Evolutionary conservation across 1,140 invertebrate species (phyloP), one percentile per base, ranked within the genome.

Genomic region (Brachionus sp.): DNA sequence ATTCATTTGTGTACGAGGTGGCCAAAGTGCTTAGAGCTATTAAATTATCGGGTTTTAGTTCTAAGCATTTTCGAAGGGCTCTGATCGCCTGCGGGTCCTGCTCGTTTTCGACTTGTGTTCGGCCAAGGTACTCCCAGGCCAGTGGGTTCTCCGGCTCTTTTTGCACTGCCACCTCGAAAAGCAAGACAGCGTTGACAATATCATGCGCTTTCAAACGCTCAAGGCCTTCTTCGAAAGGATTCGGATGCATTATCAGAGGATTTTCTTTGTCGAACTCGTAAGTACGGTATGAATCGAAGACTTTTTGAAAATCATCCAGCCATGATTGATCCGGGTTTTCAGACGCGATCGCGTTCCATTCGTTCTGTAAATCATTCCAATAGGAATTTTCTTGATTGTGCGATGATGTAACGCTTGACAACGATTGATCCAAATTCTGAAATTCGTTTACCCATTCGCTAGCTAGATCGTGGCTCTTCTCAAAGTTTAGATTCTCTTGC

Each of bases 1-100:
- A 90, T 87, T 99, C 97, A 90, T 99, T 99, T 3, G 96, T 97
- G 85, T 96, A 97, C 85, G 94, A 95, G 9, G 96, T 94, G 46
- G 96, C 95, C 73, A 98, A 89, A 4, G 94, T 92, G 92, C 98
- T 94, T 23, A 96, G 90, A 0, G 95, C 96, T 66, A 92, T 91
- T 33, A 93, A 87, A 90, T 98, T 96, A 5, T 91, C 90, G 13
- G 95, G 92, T 84, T 96, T 92, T 44, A 98, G 87, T 78, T 92
- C 91, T 37, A 98, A 86, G 84, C 95, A 89, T 84, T 88, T 83
- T 87, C 93, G 94, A 1, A 97, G 90, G 1, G 95, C 96, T 50
- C 93, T 92, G 84, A 98, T 98, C 4, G 94, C 95, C 84, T 93
- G 90, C 10, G 93, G 93, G 89, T 97, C 95, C 88, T 93, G 92